phyloP scores from a whole-genome alignment of 2,888 invertebrate genomes.

The Drosophila helvetica region DNA sequence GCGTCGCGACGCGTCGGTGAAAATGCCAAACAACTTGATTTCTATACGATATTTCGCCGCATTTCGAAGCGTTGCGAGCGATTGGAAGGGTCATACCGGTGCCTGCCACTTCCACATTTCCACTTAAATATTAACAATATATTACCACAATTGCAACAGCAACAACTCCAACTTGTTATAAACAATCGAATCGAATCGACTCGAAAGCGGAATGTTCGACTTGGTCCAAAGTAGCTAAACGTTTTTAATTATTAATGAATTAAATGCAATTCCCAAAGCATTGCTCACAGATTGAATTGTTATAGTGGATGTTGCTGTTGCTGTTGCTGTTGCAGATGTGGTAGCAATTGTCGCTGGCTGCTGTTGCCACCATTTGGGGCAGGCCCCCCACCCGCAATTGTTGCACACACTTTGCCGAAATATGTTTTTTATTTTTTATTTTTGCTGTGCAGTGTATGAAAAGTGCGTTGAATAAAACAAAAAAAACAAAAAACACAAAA shows the following conservation, averaged over 20 bases:
- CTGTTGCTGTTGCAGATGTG: background rate
- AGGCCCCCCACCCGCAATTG: background rate
- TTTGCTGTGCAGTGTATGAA: background rate
- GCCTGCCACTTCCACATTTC: background rate
- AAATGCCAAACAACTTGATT: background rate
- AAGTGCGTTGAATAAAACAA: background rate
- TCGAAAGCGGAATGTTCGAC: too few species aligned
- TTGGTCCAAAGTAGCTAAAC: background rate
- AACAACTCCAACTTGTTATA: background rate
- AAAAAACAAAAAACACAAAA: background rate
- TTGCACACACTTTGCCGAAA: background rate
- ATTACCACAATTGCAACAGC: background rate
- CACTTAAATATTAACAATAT: background rate
- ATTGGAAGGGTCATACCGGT: slow-evolving; percentile 1
- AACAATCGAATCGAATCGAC: background rate
- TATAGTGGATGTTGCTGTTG: background rate
- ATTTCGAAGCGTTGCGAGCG: background rate
- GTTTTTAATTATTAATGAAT: background rate
- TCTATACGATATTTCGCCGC: slow-evolving; percentile 2
- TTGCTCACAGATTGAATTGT: background rate
- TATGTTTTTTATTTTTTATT: background rate
- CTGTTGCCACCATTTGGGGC: background rate
- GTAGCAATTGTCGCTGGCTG: background rate
- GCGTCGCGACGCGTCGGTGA: background rate
- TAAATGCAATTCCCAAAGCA: background rate